A percentile compares a stretch with the other conserved stretches of the same genome.
Conservation (phyloP, 2,113 vertebrate species). For the Nothobranchius kuhntae region DNA sequence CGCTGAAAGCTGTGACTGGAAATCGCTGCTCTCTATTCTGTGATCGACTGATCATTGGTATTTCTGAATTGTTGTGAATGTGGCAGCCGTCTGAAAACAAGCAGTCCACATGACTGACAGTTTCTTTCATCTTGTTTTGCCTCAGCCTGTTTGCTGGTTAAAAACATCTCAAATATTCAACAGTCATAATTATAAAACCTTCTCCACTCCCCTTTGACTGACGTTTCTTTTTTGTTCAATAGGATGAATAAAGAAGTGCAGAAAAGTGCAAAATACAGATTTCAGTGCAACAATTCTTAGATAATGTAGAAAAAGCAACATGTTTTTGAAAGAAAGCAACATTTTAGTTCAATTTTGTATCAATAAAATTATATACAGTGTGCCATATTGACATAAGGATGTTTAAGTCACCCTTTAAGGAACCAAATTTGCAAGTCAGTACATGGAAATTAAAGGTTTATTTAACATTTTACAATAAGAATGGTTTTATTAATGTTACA, state of each 20-base stretch:
- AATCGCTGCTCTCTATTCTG: constrained; percentile 1
- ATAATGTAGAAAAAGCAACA: not conserved
- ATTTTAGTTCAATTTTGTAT: no score
- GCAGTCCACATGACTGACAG: not conserved
- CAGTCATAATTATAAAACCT: constrained; percentile 29
- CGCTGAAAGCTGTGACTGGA: constrained; percentile 7
- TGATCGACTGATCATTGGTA: not conserved
- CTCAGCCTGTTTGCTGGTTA: constrained; percentile 48
- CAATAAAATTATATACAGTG: no score
- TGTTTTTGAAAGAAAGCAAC: no score
- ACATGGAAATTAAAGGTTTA: no score
- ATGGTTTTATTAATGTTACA: no score
- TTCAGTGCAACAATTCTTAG: not conserved
- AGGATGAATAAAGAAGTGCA: not conserved
- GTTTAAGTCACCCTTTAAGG: no score
- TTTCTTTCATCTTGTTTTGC: constrained; percentile 33
- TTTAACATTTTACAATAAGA: no score
- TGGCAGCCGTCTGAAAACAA: not conserved
- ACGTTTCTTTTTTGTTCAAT: constrained; percentile 13
- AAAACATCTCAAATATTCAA: constrained; percentile 66
- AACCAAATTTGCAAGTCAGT: no score
- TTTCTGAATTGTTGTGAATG: not conserved
- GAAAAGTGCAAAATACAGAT: constrained; percentile 8
- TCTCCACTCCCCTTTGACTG: constrained; percentile 15
- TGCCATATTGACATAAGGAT: no score